These are phyloP conservation scores for Protaetia brevitarsis DNA, from an alignment of 1,140 invertebrate species.

Conservation along the genomic window DNA sequence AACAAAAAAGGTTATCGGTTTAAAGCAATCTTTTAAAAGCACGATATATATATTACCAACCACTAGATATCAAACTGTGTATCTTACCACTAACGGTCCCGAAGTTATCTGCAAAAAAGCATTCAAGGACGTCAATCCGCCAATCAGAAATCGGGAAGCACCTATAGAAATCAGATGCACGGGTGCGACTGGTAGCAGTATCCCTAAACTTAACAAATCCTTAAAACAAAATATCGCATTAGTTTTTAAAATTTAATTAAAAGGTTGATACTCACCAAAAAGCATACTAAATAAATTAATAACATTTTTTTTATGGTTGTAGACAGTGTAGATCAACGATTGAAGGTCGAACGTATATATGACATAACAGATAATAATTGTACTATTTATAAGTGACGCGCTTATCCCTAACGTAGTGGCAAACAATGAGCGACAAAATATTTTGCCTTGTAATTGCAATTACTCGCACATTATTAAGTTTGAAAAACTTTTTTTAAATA, in stretches of 20 bases:
- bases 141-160: constrained; percentile 15
- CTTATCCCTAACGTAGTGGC: too few species aligned
- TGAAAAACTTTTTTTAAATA: too few species aligned
- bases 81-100: constrained; percentile 6
- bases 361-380: too few species aligned
- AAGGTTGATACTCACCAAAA: not conserved
- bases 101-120: constrained; percentile 2
- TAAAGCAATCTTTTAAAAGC: not conserved
- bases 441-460: too few species aligned
- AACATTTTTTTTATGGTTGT: too few species aligned
- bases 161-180: constrained; percentile 8
- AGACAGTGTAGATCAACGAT: too few species aligned
- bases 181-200: constrained; percentile 13
- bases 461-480: too few species aligned
- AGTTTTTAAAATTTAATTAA: not conserved
- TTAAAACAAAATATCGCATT: not conserved
- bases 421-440: too few species aligned
- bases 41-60: not conserved
- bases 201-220: constrained; percentile 6
- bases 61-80: not conserved
- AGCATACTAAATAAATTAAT: not conserved
- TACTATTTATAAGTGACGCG: too few species aligned
- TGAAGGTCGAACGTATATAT: too few species aligned
- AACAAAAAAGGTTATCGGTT: not conserved
- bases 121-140: constrained; percentile 4